Base-by-base conservation (phyloP, 2,888 invertebrate species). In the Lymantria monacha region DNA sequence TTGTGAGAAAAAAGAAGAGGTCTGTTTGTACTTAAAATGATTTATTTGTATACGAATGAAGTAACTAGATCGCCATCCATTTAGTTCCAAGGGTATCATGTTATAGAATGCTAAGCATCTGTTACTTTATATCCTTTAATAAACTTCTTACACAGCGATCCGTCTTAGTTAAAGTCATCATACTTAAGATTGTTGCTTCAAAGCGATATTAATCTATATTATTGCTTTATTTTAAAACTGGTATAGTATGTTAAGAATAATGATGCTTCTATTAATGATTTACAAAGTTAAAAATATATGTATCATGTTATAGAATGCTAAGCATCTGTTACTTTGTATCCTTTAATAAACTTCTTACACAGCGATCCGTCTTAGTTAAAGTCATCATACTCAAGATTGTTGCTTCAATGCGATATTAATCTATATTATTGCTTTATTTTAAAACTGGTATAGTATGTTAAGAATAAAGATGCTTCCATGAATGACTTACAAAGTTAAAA, bases 61-160 rank as follows among this genome's bases (percentile, higher is more conserved):
- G 71, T 73, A 74, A 70, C 71, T 61, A 74, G 67, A 70, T 70
- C 66, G 63, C 63, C 65, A 53, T 56, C 51, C 44, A 70, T 65
- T 67, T 66, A 59, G 51, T 70, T 69, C 59, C 60, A 67, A 61
- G 60, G 60, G 66, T 70, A 59, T 67, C 69, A 51, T 61, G 64
- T 66, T 63, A 51, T 64, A 63, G 63, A 69, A 74, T 73, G 63
- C 57, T 66, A 59, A 63, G 66, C 62, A 64, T 69, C 59, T 61
- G 60, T 54, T 59, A 53, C 53, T 63, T 66, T 59, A 49, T 57
- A 61, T 57, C 53, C 53, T 57, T 55, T 47, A 46, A 45, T 44
- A 40, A 55, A 46, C 33, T 46, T 49, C 52, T 46, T 46, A 48
- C 36, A 48, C 51, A 31, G 63, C 60, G 57, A 67, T 69, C 66